These are phyloP conservation scores for Anser brachyrhynchus DNA, from an alignment of 2,113 vertebrate species.

Conservation along the genomic window DNA sequence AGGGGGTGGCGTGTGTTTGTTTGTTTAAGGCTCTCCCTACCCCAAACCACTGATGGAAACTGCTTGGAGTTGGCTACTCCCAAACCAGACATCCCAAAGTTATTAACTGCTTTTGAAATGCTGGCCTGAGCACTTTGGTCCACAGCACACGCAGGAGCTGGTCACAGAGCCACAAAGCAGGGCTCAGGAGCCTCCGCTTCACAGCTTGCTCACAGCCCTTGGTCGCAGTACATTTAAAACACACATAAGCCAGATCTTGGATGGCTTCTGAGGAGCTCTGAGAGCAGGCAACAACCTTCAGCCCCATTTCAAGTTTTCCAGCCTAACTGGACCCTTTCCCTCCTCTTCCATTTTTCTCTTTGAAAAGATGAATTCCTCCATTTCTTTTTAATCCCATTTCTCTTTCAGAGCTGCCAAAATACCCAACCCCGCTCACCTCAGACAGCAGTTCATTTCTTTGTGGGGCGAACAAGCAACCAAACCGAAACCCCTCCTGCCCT, in stretches of 20 bases:
- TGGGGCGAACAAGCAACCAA: background rate
- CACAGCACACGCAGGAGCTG: rapidly evolving
- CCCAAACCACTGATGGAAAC: background rate
- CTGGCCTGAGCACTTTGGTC: background rate
- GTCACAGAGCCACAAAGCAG: background rate
- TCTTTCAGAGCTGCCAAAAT: background rate
- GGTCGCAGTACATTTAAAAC: background rate
- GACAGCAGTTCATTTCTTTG: background rate
- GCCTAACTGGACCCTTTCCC: constrained; percentile 12
- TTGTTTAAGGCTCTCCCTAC: background rate
- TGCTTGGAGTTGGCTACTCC: background rate
- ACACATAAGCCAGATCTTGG: background rate
- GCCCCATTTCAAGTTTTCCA: background rate
- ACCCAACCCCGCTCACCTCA: background rate
- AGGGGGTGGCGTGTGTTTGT: background rate
- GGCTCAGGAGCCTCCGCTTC: rapidly evolving
- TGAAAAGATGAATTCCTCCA: constrained; percentile 30
- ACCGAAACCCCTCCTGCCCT: background rate
- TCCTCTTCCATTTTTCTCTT: constrained; percentile 16
- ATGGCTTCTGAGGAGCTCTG: background rate
- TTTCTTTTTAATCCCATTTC: constrained; percentile 48
- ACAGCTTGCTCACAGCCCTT: background rate
- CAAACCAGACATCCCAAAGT: background rate
- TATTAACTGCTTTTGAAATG: background rate
- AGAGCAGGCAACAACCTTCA: background rate